Base-by-base conservation (phyloP, 2,113 vertebrate genomes). In the Propithecus coquereli region DNA sequence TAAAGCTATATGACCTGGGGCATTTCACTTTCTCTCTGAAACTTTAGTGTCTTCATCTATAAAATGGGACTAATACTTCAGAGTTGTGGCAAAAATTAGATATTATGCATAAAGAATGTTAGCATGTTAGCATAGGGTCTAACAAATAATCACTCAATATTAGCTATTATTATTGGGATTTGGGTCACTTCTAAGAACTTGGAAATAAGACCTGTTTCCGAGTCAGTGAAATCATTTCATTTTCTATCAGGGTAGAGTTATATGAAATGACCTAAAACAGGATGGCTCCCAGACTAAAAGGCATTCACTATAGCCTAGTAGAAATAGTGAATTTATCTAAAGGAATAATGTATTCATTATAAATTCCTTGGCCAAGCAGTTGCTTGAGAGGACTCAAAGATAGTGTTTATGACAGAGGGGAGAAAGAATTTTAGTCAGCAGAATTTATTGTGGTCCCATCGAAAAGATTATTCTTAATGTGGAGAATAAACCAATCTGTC, bases 151-250 rank as follows among this genome's bases (percentile, higher is more conserved):
- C 32, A 82, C 22, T 92, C 40, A 85, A 37, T 92, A 77, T 81
- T 88, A 88, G 30, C 40, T 90, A 6, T 40, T 92, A 40, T 32
- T 89, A 65, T 13, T 79, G 34, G 4, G 63, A 79, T 43, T 47
- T 88, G 5, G 18, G 30, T 63, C 14, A 61, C 68, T 25, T 47
- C 20, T 66, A 74, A 74, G 65, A 93, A 81, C 43, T 93, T 93
- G 5, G 47, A 94, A 91, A 70, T 94, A 93, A 95, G 25, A 90
- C 27, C 88, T 37, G 23, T 80, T 90, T 94, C 76, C 57, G n/a
- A 70, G 71, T 94, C 18, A 27, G 5, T 90, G 68, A 95, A 89
- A 43, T 90, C 34, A 32, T 20, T 57, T 4, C 40, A 45, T 92
- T 90, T 95, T 94, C 57, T 89, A 18, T 82, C 13, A 96, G 40